Percentiles rank a stretch among this genome's conserved stretches.
These are phyloP conservation scores for Cardiocondyla obscurior DNA, from an alignment of 1,140 invertebrate species.

Conservation along the genomic window DNA sequence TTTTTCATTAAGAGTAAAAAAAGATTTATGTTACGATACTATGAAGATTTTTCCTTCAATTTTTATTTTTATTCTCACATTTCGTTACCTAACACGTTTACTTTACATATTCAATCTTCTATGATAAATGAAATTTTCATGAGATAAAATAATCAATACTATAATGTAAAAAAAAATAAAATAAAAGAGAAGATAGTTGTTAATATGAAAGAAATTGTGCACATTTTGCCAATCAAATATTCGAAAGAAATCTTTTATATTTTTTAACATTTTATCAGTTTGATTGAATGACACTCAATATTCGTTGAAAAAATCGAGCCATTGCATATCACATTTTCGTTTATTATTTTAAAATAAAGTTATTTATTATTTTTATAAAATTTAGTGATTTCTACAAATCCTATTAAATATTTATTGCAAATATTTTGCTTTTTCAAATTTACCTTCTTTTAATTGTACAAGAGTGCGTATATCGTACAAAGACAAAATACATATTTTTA, in stretches of 20 bases:
- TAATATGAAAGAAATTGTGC: not conserved
- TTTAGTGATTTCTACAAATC: not conserved
- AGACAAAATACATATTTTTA: not conserved
- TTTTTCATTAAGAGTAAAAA: not conserved
- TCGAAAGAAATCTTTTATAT: not conserved
- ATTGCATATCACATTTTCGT: not conserved
- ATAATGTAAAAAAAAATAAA: not conserved
- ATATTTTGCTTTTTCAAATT: not conserved
- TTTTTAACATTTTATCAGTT: not conserved
- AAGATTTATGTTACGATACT: not conserved
- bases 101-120: not conserved
- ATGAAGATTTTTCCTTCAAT: not conserved
- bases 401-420: not conserved
- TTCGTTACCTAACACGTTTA: not conserved
- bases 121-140: not conserved
- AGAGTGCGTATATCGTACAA: too few relatives aligned
- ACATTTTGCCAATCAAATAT: constrained; percentile 4
- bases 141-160: not conserved
- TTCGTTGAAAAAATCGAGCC: not conserved
- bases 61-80: not conserved
- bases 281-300: constrained; percentile 35
- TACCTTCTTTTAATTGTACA: not conserved
- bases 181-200: not conserved
- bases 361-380: constrained; percentile 11
- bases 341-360: constrained; percentile 1